A percentile compares a stretch with the other conserved stretches of the same genome.
Evolutionary conservation across 2,113 vertebrate species (phyloP).

Genomic region (Colius striatus): DNA sequence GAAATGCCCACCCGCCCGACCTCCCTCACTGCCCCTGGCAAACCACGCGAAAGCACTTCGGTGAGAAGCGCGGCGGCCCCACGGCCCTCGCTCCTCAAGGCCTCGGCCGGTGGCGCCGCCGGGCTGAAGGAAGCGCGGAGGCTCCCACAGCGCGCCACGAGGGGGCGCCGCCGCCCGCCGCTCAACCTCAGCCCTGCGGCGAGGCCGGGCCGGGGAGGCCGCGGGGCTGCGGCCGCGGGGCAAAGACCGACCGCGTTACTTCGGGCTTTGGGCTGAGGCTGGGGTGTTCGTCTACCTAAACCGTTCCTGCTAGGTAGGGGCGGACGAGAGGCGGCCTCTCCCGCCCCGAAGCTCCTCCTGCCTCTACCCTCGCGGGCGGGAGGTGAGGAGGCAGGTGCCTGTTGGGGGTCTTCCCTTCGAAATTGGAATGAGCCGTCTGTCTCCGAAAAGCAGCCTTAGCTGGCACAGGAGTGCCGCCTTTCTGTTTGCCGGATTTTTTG

Average conservation of each 20-base stretch:
- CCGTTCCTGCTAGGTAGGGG: neutral
- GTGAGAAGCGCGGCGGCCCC: no score
- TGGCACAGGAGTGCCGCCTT: fast-evolving
- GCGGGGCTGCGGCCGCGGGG: neutral
- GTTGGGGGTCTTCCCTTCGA: neutral
- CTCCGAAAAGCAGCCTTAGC: fast-evolving
- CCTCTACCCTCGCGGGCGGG: neutral
- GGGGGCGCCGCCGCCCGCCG: neutral
- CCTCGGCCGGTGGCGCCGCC: no score
- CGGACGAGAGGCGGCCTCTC: no score
- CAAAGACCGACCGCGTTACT: fast-evolving
- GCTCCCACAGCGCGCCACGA: neutral
- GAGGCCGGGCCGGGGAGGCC: no score
- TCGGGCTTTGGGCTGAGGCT: fast-evolving
- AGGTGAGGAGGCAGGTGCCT: neutral
- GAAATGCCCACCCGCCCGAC: neutral
- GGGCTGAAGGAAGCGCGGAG: neutral
- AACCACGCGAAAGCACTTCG: no score
- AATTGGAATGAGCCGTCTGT: fast-evolving
- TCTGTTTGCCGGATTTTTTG: neutral
- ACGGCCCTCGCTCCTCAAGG: no score
- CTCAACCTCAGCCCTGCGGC: neutral
- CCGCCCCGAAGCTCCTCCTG: neutral
- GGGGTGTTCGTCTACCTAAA: no score
- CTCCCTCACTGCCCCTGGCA: neutral